These are phyloP conservation scores for Proteles cristata DNA, from an alignment of 2,113 vertebrate genomes.

Conservation along the genomic window DNA sequence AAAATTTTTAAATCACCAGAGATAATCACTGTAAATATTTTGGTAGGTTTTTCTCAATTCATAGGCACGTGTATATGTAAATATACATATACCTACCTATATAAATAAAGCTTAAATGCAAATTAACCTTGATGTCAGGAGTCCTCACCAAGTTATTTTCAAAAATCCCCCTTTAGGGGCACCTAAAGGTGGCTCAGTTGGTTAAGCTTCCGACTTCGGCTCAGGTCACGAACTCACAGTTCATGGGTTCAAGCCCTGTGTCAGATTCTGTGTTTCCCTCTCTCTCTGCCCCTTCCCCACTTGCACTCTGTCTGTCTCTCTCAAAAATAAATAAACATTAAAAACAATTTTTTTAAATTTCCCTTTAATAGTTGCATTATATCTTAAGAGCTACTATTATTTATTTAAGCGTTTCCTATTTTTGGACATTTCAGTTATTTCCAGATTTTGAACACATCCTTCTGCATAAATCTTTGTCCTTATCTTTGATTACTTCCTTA, in stretches of 20 bases:
- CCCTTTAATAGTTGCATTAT: conserved; percentile 29
- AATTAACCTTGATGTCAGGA: conserved; percentile 10
- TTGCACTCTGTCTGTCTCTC: no score
- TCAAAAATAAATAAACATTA: no score
- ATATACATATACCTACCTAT: background rate
- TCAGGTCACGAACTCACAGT: no score
- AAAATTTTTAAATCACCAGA: conserved; percentile 6
- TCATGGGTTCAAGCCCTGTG: no score
- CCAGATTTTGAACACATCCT: conserved; percentile 50
- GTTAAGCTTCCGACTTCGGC: no score
- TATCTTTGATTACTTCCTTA: conserved; percentile 73
- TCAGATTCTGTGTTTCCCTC: no score
- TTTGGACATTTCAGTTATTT: conserved; percentile 57
- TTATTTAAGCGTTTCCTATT: conserved; percentile 62
- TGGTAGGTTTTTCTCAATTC: background rate
- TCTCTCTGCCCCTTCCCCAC: no score
- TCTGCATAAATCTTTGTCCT: conserved; percentile 62
- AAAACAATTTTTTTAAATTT: background rate
- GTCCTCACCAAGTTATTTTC: background rate
- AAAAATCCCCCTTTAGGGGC: background rate
- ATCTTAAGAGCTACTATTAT: conserved; percentile 41
- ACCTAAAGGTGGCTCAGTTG: no score
- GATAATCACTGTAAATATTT: background rate
- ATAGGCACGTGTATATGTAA: background rate
- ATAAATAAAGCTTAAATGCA: conserved; percentile 5